These are phyloP conservation scores for Morelia viridis DNA, from an alignment of 2,797 vertebrate genomes.

Conservation along the genomic window DNA sequence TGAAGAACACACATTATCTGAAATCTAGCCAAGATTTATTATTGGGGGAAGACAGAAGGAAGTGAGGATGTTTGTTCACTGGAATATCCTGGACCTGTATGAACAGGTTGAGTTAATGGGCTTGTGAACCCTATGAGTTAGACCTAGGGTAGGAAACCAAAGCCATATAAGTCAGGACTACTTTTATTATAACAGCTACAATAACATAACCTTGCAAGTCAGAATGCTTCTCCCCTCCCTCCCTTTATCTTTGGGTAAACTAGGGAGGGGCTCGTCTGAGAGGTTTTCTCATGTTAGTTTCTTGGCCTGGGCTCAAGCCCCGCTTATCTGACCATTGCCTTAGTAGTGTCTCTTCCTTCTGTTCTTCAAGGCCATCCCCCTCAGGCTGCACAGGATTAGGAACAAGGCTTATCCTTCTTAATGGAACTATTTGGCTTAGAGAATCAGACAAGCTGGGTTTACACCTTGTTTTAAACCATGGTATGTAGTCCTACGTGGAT, in stretches of 20 bases:
- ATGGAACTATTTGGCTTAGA: too few species aligned
- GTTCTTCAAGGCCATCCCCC: not conserved
- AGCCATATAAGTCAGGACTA: not conserved
- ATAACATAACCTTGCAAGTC: not conserved
- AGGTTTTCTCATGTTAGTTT: not conserved
- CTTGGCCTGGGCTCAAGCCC: not conserved
- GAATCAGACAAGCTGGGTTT: too few species aligned
- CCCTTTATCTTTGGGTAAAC: not conserved
- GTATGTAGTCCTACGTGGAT: too few species aligned
- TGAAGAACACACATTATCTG: not conserved
- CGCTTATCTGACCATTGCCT: not conserved
- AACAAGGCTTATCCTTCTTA: too few species aligned
- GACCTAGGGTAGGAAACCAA: not conserved
- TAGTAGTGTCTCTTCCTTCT: not conserved
- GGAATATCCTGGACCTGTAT: conserved; percentile 2
- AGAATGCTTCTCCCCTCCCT: not conserved
- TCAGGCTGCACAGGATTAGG: too few species aligned
- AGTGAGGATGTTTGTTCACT: not conserved
- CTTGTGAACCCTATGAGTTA: not conserved
- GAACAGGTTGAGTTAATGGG: not conserved
- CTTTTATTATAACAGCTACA: not conserved
- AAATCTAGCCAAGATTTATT: not conserved
- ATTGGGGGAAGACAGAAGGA: not conserved
- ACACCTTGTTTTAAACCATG: too few species aligned
- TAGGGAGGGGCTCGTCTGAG: not conserved